Base-by-base conservation (phyloP, 2,113 vertebrate genomes). In the Gasterosteus aculeatus region DNA sequence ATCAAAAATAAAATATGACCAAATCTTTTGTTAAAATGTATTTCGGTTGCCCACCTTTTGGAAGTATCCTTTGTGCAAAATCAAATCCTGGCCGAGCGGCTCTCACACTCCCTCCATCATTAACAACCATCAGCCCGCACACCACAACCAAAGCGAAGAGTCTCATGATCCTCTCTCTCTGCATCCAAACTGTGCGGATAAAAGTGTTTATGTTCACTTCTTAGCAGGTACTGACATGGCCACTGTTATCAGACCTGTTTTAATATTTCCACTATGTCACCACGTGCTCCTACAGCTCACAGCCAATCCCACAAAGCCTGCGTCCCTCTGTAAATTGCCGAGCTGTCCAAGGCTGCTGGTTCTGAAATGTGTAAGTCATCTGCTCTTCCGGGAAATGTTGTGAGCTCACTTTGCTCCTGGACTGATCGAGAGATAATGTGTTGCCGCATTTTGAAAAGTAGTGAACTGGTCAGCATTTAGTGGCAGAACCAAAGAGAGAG, bases 101-200 rank as follows among this genome's bases (percentile, higher is more conserved):
- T 54, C 77, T 88, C 18, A 44, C 72, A 29, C 85, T 71, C 38
- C 70, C 84, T 72, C 76, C 89, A 31, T 88, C 87, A 62, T 76
- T 85, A 58, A 79, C 86, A 38, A 89, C 46, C 2, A 90, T 72
- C 31, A 92, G 81, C 64, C 59, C 69, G 2, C 73, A 83, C 41
- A 88, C 14, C 73, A 92, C 62, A 22, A 94, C 65, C 44, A 94
- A 31, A 38, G 87, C 87, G 72, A 91, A 68, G 10, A 82, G 67
- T 39, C 72, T 92, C 94, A 92, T 94, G 31, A 49, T 68, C 29
- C 62, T 22, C 1, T 18, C 1, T 18, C n/a, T 44, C 46, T 44
- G 68, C 19, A 38, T 68, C 26, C 49, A 38, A 11, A 46, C 49
- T 41, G 16, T 29, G 35, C 22, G 33, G 44, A 29, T 8, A 9